These are phyloP conservation scores for Platysteira castanea DNA, from an alignment of 2,113 vertebrate genomes.

Conservation along the genomic window DNA sequence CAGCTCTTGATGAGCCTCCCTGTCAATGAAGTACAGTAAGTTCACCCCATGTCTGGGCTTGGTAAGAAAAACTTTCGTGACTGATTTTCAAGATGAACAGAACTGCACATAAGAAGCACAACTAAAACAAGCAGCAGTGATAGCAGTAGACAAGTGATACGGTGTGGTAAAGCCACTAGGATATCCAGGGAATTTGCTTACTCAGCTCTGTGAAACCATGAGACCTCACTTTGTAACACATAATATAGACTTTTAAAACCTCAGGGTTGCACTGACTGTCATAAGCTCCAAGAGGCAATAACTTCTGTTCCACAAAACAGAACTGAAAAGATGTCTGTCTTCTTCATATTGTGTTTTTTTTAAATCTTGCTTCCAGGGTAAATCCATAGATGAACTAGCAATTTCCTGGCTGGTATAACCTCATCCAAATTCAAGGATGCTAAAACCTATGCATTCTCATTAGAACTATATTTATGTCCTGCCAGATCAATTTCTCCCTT, in stretches of 20 bases:
- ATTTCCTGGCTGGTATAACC: neutral
- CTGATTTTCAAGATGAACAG: neutral
- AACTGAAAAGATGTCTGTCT: neutral
- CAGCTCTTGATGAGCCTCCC: neutral
- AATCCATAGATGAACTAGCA: neutral
- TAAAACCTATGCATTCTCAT: neutral
- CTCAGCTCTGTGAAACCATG: constrained; percentile 23
- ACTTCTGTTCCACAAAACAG: neutral
- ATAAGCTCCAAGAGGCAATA: neutral
- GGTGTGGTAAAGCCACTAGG: constrained; percentile 2
- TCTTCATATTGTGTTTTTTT: neutral
- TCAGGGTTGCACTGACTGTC: neutral
- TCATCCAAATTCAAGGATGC: neutral
- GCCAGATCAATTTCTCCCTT: neutral
- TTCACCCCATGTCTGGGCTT: neutral
- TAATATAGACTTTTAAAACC: constrained; percentile 40
- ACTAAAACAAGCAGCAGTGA: neutral
- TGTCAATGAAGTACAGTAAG: neutral
- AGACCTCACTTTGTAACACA: neutral
- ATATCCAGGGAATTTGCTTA: constrained; percentile 33
- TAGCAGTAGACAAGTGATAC: neutral
- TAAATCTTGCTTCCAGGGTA: neutral
- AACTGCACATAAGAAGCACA: neutral
- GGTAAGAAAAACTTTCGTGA: neutral
- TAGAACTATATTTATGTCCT: neutral